These are phyloP conservation scores for Cryptoprocta ferox DNA, from an alignment of 2,797 vertebrate genomes.

Conservation along the genomic window DNA sequence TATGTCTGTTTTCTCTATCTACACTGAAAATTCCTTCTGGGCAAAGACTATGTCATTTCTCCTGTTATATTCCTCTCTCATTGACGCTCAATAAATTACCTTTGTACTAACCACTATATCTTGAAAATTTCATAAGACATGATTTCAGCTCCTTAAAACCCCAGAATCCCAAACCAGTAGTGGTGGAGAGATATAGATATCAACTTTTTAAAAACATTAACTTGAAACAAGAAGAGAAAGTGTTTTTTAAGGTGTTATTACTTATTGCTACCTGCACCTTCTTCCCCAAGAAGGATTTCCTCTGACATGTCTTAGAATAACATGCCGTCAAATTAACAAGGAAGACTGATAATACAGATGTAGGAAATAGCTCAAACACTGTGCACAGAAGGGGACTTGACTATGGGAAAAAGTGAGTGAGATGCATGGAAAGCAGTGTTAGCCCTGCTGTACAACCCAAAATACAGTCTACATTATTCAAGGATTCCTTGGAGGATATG, in stretches of 20 bases:
- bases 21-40: background rate
- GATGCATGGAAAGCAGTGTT: background rate
- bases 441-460: background rate
- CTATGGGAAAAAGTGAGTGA: background rate
- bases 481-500: background rate
- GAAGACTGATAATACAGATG: background rate
- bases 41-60: background rate
- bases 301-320: background rate
- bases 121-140: background rate
- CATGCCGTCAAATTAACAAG: background rate
- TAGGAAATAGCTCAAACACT: background rate
- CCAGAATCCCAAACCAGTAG: background rate
- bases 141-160: background rate
- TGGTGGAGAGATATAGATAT: background rate
- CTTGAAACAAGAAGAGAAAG: background rate
- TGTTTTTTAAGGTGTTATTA: background rate
- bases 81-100: background rate
- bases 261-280: background rate
- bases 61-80: background rate
- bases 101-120: background rate
- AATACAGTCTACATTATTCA: background rate
- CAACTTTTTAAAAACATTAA: background rate
- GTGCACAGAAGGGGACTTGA: background rate
- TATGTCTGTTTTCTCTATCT: background rate
- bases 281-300: background rate